These are phyloP conservation scores for Temnopleurus reevesii DNA, from an alignment of 53 echinoderm and acorn worm species.

Conservation along the genomic window DNA sequence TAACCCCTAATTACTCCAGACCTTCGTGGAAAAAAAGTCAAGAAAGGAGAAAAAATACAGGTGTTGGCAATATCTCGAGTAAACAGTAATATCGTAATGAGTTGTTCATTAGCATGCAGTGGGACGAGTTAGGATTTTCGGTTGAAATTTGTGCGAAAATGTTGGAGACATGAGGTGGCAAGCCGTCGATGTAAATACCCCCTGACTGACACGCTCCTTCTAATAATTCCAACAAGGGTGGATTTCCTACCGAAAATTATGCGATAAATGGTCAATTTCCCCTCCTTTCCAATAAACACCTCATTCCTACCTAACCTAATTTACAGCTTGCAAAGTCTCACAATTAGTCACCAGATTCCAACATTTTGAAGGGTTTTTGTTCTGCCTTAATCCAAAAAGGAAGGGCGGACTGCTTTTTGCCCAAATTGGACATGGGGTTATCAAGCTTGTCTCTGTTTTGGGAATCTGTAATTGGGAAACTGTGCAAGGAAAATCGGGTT, in stretches of 20 bases:
- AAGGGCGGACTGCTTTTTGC: conserved; percentile 49
- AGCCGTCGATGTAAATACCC: conserved; percentile 20
- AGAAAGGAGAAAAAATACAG: neutral
- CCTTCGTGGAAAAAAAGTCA: neutral
- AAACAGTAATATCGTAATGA: conserved; percentile 51
- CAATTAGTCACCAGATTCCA: conserved; percentile 51
- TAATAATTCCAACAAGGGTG: conserved; percentile 59
- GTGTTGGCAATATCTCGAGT: conserved; percentile 28
- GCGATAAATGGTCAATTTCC: conserved; percentile 59
- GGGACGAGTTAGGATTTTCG: neutral
- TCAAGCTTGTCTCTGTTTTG: conserved; percentile 21
- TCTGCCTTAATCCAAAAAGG: conserved; percentile 30
- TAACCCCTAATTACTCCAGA: conserved; percentile 40
- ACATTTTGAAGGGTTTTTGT: conserved; percentile 31
- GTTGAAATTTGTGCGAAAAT: neutral
- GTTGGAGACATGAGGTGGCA: neutral
- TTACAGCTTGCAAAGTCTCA: conserved; percentile 19
- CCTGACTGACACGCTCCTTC: conserved; percentile 31
- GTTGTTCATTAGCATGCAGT: conserved; percentile 47
- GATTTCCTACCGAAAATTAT: conserved; percentile 57
- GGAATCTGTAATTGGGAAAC: conserved; percentile 21
- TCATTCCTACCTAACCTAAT: conserved; percentile 49
- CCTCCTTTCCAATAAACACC: conserved; percentile 52
- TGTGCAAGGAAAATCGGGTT: conserved; percentile 10
- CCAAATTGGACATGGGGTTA: conserved; percentile 44